Percentiles rank a stretch among this genome's conserved stretches.
These are phyloP conservation scores for Caenorhabditis briggsae DNA, from an alignment of 1,140 invertebrate species.

Conservation along the genomic window DNA sequence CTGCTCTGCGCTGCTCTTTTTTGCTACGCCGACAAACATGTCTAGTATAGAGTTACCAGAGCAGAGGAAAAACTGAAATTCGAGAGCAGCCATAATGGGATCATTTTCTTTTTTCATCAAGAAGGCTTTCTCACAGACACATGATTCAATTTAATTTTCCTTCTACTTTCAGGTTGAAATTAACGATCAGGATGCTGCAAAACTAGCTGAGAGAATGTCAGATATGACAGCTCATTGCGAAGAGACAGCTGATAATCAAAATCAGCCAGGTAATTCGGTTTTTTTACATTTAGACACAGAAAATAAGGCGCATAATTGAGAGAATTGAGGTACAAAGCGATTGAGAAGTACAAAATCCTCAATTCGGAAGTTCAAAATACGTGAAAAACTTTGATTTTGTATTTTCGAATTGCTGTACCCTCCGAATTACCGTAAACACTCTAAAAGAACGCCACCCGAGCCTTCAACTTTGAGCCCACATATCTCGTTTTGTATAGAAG, in stretches of 20 bases:
- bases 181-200: conserved; percentile 51
- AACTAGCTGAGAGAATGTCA: conserved; percentile 52
- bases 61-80: conserved; percentile 41
- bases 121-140: not conserved
- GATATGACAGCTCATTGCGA: conserved; percentile 57
- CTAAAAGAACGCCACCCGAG: no score
- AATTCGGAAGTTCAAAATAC: no score
- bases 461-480: no score
- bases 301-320: no score
- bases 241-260: not conserved
- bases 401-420: no score
- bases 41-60: conserved; percentile 41
- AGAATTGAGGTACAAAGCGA: no score
- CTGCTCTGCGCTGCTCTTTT: not conserved
- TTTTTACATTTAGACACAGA: not conserved
- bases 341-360: no score
- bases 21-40: not conserved
- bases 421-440: no score
- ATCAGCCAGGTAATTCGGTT: not conserved
- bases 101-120: conserved; percentile 9
- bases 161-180: conserved; percentile 39
- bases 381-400: no score
- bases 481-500: no score
- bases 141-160: conserved; percentile 30
- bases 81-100: conserved; percentile 39